Base-by-base conservation (phyloP, 2,797 vertebrate genomes). In the Philypnodon macrostomus region DNA sequence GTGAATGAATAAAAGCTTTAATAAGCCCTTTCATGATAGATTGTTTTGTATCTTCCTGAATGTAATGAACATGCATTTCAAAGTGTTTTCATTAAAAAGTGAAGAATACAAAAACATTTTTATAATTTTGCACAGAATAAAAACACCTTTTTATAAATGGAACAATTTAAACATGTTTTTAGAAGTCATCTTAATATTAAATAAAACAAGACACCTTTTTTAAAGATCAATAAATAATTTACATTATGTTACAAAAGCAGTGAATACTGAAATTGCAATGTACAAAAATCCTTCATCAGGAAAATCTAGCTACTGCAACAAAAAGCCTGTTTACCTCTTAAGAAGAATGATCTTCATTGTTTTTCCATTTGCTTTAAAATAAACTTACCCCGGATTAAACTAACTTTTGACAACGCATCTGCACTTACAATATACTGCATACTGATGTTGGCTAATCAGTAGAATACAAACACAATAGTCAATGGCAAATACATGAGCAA, bases 241-340 rank as follows among this genome's bases (percentile, higher is more conserved):
- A 97, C 94, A 94, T 84, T 94, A 94, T 94, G 70, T 88, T 95
- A 97, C 93, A 96, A 95, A 83, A 90, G 75, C 89, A 89, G 87
- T 88, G 85, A 92, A 90, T 89, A 91, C 90, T 92, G 73, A 75
- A 89, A 90, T 90, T 88, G 86, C 68, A 67, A 82, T 77, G 57
- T 85, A 84, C 77, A 85, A 82, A 86, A 63, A 60, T 53, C 57
- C 63, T 76, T 72, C 34, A 63, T 58, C 12, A 58, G 11, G 37
- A 7, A 8, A 47, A 50, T 52, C 15, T 42, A 34, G 52, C 40
- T 58, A 29, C 67, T 62, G 67, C 4, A 66, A 76, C 71, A 70
- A 40, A 50, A 75, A 64, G 59, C 49, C 63, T 64, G 58, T 73
- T 69, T 46, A 53, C 67, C 65, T 34, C 30, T 63, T 3, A 32